A percentile compares a stretch with the other conserved stretches of the same genome.
Evolutionary conservation across 2,797 vertebrate genomes (phyloP).

Genomic region (Microhierax caerulescens): DNA sequence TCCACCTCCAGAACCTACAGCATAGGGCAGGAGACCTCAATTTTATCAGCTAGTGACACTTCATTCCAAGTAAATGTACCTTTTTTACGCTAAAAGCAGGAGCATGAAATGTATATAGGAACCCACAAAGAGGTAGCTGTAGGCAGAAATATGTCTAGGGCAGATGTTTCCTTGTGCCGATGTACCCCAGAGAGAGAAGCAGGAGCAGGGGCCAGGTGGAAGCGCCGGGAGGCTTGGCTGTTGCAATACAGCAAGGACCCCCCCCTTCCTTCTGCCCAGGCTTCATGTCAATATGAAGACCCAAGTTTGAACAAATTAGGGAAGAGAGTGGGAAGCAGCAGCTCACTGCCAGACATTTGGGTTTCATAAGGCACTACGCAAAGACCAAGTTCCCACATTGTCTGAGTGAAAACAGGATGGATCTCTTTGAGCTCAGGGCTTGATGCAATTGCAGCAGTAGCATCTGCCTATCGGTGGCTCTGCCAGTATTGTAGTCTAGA

Average conservation of each 20-base stretch:
- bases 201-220: not conserved
- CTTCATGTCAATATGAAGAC: not conserved
- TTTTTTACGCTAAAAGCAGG: not conserved
- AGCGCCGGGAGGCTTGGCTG: not conserved
- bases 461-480: constrained; percentile 33
- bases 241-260: not conserved
- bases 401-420: constrained; percentile 1
- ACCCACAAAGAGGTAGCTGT: not conserved
- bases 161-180: not conserved
- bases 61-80: not conserved
- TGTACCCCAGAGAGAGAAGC: not conserved
- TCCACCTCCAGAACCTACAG: not conserved
- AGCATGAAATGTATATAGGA: not conserved
- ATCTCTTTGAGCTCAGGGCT: not conserved
- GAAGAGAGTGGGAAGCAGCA: not conserved
- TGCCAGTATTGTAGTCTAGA: constrained; percentile 61
- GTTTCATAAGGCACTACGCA: constrained; percentile 18
- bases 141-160: not conserved
- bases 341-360: not conserved
- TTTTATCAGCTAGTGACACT: not conserved
- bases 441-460: constrained; percentile 28
- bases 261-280: not conserved
- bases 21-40: not conserved
- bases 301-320: not conserved
- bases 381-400: constrained; percentile 35